phyloP scores from a whole-genome alignment of 2,113 vertebrate genomes.

The Rutilus rutilus region DNA sequence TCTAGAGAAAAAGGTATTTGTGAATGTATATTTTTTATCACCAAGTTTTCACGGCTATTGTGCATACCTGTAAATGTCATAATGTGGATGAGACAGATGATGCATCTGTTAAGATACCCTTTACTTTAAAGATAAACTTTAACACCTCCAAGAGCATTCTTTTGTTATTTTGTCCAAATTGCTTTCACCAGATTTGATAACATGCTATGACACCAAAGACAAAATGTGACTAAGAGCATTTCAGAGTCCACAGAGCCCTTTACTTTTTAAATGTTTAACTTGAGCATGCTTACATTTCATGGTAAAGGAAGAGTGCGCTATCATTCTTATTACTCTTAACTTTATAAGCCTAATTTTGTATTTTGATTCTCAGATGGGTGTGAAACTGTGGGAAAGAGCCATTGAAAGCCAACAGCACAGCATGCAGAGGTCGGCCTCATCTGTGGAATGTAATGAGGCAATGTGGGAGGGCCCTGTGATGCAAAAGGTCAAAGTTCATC shows the following conservation, averaged over 20 bases:
- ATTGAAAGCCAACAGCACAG: conserved; percentile 16
- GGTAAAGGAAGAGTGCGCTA: not conserved
- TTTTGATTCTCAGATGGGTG: conserved; percentile 10
- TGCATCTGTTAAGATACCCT: not conserved
- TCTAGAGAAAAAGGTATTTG: conserved; percentile 63
- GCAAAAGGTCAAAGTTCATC: conserved; percentile 39
- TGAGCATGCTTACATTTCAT: not conserved
- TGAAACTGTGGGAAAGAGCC: conserved; percentile 2
- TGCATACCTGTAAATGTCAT: not conserved
- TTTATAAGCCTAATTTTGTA: not conserved
- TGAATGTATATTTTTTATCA: not conserved
- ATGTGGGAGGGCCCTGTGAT: conserved; percentile 7
- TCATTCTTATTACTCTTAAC: not conserved
- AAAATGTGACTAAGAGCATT: not conserved
- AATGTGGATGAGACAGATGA: not conserved
- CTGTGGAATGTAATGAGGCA: conserved; percentile 30
- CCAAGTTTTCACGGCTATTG: not conserved
- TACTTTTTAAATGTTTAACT: not conserved
- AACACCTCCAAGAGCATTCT: not conserved
- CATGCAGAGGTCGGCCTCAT: not conserved
- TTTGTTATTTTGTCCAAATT: not conserved
- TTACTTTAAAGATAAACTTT: not conserved
- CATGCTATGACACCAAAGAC: not conserved
- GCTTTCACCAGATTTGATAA: not conserved
- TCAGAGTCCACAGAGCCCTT: not conserved